Evolutionary conservation across 2,797 vertebrate genomes (phyloP).

Genomic region (Malurus leucopterus): DNA sequence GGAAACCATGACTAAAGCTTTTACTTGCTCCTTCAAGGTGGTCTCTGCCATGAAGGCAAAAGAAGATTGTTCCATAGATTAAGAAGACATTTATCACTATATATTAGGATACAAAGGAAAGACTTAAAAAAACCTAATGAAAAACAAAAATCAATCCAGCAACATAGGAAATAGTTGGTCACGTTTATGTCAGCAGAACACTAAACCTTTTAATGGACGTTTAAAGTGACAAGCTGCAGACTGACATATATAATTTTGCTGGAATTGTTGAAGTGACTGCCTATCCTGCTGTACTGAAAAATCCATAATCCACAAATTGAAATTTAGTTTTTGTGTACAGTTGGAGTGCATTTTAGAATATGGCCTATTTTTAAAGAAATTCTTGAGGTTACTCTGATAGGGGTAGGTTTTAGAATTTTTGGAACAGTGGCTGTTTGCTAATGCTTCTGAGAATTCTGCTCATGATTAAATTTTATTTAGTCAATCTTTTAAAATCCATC

Average conservation of each 20-base stretch:
- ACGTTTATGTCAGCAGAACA: conserved; percentile 7
- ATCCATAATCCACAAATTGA: neutral
- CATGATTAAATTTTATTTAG: neutral
- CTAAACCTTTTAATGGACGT: neutral
- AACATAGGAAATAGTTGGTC: conserved; percentile 11
- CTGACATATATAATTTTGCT: neutral
- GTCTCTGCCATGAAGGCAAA: conserved; percentile 77
- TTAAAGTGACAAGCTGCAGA: neutral
- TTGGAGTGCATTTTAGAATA: neutral
- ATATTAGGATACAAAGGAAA: conserved; percentile 64
- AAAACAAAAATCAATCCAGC: conserved; percentile 23
- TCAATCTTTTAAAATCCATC: neutral
- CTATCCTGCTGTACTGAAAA: neutral
- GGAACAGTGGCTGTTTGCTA: neutral
- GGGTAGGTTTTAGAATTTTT: neutral
- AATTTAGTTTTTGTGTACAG: neutral
- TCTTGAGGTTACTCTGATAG: neutral
- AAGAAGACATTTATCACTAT: conserved; percentile 85
- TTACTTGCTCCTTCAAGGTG: conserved; percentile 91
- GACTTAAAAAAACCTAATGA: neutral
- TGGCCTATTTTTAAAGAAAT: neutral
- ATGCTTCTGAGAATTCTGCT: neutral
- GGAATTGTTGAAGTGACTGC: neutral
- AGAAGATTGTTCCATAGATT: conserved; percentile 87
- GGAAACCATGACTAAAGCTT: conserved; percentile 90